These are phyloP conservation scores for Agrilus mali DNA, from an alignment of 2,888 invertebrate species.

Conservation along the genomic window DNA sequence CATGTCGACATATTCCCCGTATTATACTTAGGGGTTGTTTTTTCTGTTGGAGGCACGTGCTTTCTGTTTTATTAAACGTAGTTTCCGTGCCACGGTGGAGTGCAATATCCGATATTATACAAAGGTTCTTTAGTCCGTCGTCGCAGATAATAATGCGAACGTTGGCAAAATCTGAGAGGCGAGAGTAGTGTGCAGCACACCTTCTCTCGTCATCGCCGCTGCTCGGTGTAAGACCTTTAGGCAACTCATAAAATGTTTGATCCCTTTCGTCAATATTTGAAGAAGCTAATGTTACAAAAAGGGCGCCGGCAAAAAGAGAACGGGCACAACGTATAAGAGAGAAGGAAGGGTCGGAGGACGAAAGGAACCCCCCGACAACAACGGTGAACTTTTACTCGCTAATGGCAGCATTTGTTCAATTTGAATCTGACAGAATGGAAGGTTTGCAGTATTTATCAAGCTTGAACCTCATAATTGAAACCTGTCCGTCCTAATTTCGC, in stretches of 20 bases:
- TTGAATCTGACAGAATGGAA: conserved; percentile 16
- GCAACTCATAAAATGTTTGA: conserved; percentile 29
- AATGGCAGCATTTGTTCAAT: conserved; percentile 10
- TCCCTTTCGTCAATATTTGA: conserved; percentile 27
- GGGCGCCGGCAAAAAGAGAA: conserved; percentile 11
- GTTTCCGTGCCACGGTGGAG: no score
- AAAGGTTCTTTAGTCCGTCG: no score
- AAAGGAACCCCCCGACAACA: background rate
- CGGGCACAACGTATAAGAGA: conserved; percentile 8
- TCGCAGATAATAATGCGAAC: no score
- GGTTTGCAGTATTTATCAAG: conserved; percentile 21
- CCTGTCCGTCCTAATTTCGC: conserved; percentile 20
- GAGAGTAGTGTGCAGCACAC: no score
- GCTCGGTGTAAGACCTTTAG: conserved; percentile 14
- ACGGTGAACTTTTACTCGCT: conserved; percentile 1
- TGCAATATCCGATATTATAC: no score
- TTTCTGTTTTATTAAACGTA: no score
- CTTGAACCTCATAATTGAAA: conserved; percentile 20
- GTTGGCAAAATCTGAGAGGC: no score
- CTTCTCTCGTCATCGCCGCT: conserved; percentile 4
- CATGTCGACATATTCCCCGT: no score
- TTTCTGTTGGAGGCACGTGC: no score
- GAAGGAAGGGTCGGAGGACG: conserved; percentile 2
- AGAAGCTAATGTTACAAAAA: conserved; percentile 24
- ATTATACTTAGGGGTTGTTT: no score